Base-by-base conservation (phyloP, 2,797 vertebrate genomes). In the Onychomys torridus region DNA sequence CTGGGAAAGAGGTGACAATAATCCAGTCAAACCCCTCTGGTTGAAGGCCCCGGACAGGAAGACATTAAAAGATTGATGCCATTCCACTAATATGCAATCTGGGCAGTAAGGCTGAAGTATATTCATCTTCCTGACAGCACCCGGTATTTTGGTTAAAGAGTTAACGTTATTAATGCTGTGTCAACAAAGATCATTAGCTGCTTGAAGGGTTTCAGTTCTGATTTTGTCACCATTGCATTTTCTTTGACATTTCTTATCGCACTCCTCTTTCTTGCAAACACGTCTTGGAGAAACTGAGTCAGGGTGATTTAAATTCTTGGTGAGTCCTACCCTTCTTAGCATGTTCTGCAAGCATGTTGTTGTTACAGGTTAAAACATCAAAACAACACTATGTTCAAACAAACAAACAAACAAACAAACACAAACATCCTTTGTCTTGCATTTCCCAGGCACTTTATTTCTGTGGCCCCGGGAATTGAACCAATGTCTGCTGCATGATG, bases 191-290 rank as follows among this genome's bases (percentile, higher is more conserved):
- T 27, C 77, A 86, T 43, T 81, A 78, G 25, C 17, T 79, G 29
- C 46, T 84, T 49, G 61, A 52, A 93, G 43, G 46, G 57, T 23
- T 86, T 86, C 14, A 71, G 25, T 69, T 96, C 94, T 75, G 37
- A 76, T 17, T 69, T 73, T 83, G 14, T 79, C 69, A 43, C 4
- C 14, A 27, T 0, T 1, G 0, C 59, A 59, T n/a, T 71, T 84
- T 76, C 89, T 82, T 52, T 86, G 96, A 78, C 7, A 27, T 78
- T 83, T 91, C 85, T 79, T 77, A 77, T 21, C 52, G 37, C 49
- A 49, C 63, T 95, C 85, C 49, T 82, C 49, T 93, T 84, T 84
- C 87, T 77, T 94, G 14, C 85, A 73, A 90, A 84, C 19, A n/a
- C 23, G 71, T 75, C 25, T 84, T 75, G 90, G 32, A 88, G 43